A percentile compares a stretch with the other conserved stretches of the same genome.
phyloP scores from a whole-genome alignment of 2,113 vertebrate species.

The Fregetta grallaria region DNA sequence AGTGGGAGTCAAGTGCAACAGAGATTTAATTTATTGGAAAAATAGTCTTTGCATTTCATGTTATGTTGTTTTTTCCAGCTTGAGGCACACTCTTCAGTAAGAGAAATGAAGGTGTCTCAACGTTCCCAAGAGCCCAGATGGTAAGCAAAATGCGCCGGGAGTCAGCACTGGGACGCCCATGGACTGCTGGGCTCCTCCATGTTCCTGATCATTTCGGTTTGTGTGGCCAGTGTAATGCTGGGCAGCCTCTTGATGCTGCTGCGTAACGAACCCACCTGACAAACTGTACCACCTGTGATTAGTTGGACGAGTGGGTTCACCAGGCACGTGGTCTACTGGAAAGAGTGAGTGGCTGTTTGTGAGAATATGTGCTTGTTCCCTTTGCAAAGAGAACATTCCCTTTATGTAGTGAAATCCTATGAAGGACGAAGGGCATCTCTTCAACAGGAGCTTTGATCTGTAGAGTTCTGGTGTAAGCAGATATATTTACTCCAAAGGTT shows the following conservation, averaged over 20 bases:
- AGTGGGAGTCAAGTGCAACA: constrained; percentile 52
- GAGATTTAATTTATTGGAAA: constrained; percentile 45
- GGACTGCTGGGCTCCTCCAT: not conserved
- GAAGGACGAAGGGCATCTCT: not conserved
- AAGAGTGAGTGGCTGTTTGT: not conserved
- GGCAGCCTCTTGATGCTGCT: constrained; percentile 9
- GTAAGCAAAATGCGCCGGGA: constrained; percentile 44
- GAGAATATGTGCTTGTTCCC: not conserved
- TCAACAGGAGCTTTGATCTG: not conserved
- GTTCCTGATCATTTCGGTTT: not conserved
- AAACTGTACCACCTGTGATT: not conserved
- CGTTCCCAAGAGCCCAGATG: constrained; percentile 52
- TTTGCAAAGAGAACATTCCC: not conserved
- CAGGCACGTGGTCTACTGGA: not conserved
- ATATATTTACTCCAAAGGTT: not conserved
- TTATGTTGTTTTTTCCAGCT: constrained; percentile 66
- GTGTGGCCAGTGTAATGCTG: not conserved
- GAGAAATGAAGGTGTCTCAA: constrained; percentile 69
- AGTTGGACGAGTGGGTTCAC: not conserved
- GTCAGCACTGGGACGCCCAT: not conserved
- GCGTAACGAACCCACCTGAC: not conserved
- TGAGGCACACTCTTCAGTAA: constrained; percentile 45
- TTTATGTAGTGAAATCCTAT: not conserved
- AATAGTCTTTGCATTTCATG: constrained; percentile 44
- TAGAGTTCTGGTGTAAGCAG: not conserved